phyloP scores from a whole-genome alignment of 2,113 vertebrate species.

The Euleptes europaea region DNA sequence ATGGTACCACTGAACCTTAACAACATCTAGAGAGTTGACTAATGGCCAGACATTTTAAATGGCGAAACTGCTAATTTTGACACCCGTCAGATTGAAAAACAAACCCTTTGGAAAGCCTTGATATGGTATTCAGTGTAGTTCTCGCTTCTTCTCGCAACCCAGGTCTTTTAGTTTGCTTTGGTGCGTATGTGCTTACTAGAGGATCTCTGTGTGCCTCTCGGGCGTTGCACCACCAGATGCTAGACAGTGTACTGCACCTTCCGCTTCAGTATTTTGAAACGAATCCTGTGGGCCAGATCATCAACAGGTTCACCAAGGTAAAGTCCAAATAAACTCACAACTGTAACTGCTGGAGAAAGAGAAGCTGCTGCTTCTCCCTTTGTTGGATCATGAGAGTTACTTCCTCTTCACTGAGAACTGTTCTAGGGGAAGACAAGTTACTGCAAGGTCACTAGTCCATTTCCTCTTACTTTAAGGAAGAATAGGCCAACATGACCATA shows the following conservation, averaged over 20 bases:
- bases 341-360: background rate
- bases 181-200: slow-evolving; percentile 55
- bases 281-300: slow-evolving; percentile 56
- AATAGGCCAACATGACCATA: background rate
- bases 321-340: background rate
- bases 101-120: background rate
- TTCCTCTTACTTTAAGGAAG: background rate
- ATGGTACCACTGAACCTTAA: background rate
- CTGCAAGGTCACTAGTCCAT: background rate
- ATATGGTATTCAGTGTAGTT: background rate
- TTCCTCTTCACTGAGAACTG: background rate
- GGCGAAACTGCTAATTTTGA: background rate
- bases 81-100: fast-evolving
- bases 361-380: background rate
- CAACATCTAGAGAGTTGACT: background rate
- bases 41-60: background rate
- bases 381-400: background rate
- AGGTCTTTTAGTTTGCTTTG: slow-evolving; percentile 68
- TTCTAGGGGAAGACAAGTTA: too few relatives aligned
- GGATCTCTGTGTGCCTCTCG: slow-evolving; percentile 62
- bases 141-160: background rate
- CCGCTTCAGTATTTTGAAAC: slow-evolving; percentile 70
- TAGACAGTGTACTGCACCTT: slow-evolving; percentile 65
- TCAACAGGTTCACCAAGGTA: slow-evolving; percentile 72
- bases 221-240: slow-evolving; percentile 58